Evolutionary conservation across 2,888 invertebrate genomes (phyloP).

Genomic region (Mallateleia sp.): DNA sequence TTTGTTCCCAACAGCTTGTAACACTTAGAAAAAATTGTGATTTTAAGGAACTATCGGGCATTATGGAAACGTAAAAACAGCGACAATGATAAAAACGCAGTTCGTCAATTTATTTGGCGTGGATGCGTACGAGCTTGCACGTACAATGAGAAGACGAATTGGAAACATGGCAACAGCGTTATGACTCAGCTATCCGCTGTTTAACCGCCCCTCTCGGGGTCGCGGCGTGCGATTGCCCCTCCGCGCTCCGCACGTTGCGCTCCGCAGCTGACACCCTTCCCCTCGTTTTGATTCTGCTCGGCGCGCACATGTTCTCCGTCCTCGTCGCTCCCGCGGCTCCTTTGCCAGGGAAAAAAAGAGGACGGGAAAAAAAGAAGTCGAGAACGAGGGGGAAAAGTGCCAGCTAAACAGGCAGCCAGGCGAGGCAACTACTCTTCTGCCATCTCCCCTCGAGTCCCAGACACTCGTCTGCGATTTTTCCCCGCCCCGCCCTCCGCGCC

Average conservation of each 20-base stretch:
- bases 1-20: no score
- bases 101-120: conserved; percentile 10
- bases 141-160: conserved; percentile 65
- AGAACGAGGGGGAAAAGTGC: conserved; percentile 58
- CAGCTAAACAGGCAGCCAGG: conserved; percentile 66
- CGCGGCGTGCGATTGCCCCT: conserved; percentile 74
- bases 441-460: conserved; percentile 62
- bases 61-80: no score
- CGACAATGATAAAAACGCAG: no score
- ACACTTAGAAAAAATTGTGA: no score
- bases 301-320: conserved; percentile 77
- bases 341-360: conserved; percentile 21
- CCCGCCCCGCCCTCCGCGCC: conserved; percentile 20
- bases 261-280: conserved; percentile 88
- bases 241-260: conserved; percentile 78
- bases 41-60: no score
- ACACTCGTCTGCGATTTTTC: conserved; percentile 66
- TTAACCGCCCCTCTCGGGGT: conserved; percentile 70
- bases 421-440: conserved; percentile 60
- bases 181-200: conserved; percentile 88
- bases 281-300: conserved; percentile 79
- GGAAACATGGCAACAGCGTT: conserved; percentile 88
- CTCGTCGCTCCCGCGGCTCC: conserved; percentile 65
- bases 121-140: conserved; percentile 39
- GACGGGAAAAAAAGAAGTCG: no score